A percentile compares a stretch with the other conserved stretches of the same genome.
These are phyloP conservation scores for Dexiosoma caninum DNA, from an alignment of 2,888 invertebrate species.

Conservation along the genomic window DNA sequence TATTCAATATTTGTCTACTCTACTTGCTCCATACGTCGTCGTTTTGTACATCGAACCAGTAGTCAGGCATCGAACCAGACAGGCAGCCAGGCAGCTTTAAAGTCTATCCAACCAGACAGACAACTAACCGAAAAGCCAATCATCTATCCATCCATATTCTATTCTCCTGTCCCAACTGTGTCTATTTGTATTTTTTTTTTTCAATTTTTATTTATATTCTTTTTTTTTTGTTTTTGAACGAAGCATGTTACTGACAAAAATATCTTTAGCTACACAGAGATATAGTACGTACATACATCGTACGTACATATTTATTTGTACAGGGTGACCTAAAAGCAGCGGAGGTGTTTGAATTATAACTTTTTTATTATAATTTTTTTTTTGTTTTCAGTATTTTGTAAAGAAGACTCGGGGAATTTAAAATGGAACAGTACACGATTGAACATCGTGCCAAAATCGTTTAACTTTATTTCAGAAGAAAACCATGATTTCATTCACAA, in stretches of 20 bases:
- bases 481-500: too few species aligned
- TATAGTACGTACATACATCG: background rate
- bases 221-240: conserved; percentile 25
- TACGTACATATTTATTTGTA: background rate
- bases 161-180: conserved; percentile 45
- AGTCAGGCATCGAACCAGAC: conserved; percentile 17
- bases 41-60: conserved; percentile 10
- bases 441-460: too few species aligned
- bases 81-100: conserved; percentile 2
- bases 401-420: too few species aligned
- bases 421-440: too few species aligned
- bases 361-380: too few species aligned
- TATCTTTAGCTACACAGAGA: background rate
- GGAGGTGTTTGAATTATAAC: too few species aligned
- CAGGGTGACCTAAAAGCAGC: too few species aligned
- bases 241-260: conserved; percentile 47
- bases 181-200: conserved; percentile 32
- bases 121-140: conserved; percentile 15
- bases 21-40: conserved; percentile 24
- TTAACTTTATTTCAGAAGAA: too few species aligned
- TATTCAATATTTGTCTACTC: conserved; percentile 43
- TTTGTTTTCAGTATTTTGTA: too few species aligned
- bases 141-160: conserved; percentile 32
- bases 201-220: conserved; percentile 19
- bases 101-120: conserved; percentile 2